Percentiles rank a stretch among this genome's conserved stretches.
These are phyloP conservation scores for Drosophila mulleri DNA, from an alignment of 2,888 invertebrate genomes.

Conservation along the genomic window DNA sequence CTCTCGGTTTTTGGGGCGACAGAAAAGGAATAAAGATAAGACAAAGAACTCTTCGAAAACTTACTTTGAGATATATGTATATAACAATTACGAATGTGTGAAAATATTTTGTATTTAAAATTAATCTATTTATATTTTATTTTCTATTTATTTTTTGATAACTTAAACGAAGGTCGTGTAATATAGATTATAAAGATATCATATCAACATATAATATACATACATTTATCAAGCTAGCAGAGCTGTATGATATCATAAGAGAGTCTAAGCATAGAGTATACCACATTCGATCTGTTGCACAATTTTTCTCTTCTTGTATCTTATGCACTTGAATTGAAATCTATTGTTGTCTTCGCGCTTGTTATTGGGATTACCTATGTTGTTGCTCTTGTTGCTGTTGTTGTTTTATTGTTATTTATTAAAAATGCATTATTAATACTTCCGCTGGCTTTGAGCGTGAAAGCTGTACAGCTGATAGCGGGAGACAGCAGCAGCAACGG, in stretches of 20 bases:
- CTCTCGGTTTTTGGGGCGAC: background rate
- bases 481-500: slow-evolving; percentile 26
- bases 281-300: background rate
- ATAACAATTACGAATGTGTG: background rate
- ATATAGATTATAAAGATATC: background rate
- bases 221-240: background rate
- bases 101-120: background rate
- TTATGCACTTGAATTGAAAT: slow-evolving; percentile 34
- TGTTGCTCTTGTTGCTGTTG: slow-evolving; percentile 9
- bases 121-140: background rate
- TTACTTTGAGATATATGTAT: background rate
- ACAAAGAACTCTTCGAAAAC: background rate
- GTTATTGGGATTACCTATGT: slow-evolving; percentile 22
- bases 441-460: slow-evolving; percentile 50
- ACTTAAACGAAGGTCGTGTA: background rate
- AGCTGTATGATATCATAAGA: background rate
- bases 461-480: slow-evolving; percentile 49
- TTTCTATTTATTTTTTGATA: background rate
- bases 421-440: slow-evolving; percentile 73
- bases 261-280: background rate
- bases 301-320: background rate
- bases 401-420: slow-evolving; percentile 44
- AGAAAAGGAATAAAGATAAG: background rate
- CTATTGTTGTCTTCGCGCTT: slow-evolving; percentile 46
- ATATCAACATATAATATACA: background rate